Evolutionary conservation across 2,888 invertebrate genomes (phyloP), one percentile per base, ranked within the genome.

Genomic region (Acrocyrtus sp.): DNA sequence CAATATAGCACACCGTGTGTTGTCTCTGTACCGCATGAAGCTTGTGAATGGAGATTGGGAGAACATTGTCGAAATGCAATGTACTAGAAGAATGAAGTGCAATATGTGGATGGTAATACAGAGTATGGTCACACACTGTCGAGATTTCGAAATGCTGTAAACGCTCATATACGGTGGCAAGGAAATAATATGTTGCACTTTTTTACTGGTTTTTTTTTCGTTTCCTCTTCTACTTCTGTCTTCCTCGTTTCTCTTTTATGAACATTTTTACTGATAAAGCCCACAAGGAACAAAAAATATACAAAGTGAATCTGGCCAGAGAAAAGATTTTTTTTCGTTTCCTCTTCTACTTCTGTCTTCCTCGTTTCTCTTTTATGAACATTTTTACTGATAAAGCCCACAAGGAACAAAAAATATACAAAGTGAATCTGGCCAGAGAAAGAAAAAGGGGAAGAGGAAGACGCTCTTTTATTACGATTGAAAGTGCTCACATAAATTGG

Each of bases 401-500:
- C n/a, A n/a, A n/a, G 43, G 6, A 51, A 17, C 17, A 51, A 41
- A 63, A 58, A 27, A 27, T 4, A 58, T 58, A 6, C 34, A 21
- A 54, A 21, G 48, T 19, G 8, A n/a, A 41, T 17, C 41, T 41
- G 17, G 3, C 17, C 2, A n/a, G 41, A 15, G 29, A n/a, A 26
- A 21, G 8, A 29, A 19, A 45, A 47, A 45, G 54, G 50, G 27
- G n/a, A n/a, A 45, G 54, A 54, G 58, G 50, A 67, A 67, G 50
- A 67, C 27, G 41, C 29, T 58, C 58, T 67, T 67, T 67, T 67
- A 58, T 58, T 67, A 67, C 58, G 45, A 60, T 67, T 67, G 58
- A 58, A 67, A 43, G 67, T 58, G 58, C 51, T 67, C 67, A 51
- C 67, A 67, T 67, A 67, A 67, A 67, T 58, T 51, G 58, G 58